phyloP scores from a whole-genome alignment of 1,140 invertebrate species.

The Stegodyphus mimosarum region DNA sequence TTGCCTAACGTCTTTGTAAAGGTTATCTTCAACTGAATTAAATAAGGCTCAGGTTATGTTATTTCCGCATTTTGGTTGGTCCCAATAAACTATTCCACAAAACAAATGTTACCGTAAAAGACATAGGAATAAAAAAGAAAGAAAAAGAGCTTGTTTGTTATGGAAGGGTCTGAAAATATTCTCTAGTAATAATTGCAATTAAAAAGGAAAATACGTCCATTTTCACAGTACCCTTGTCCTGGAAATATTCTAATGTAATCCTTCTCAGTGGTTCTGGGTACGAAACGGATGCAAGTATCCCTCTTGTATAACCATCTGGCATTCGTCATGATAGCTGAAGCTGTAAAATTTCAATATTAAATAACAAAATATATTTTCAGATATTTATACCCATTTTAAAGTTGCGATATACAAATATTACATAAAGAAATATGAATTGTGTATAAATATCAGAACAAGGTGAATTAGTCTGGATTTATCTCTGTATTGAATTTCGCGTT shows the following conservation, averaged over 20 bases:
- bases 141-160: neutral
- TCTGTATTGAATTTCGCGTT: neutral
- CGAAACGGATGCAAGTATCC: slow-evolving; percentile 42
- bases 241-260: slow-evolving; percentile 47
- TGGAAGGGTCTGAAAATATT: neutral
- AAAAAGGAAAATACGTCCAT: neutral
- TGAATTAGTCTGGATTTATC: neutral
- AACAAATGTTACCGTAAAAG: neutral
- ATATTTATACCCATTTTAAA: no score
- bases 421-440: neutral
- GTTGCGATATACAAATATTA: neutral
- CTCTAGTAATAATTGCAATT: neutral
- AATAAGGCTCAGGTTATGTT: neutral
- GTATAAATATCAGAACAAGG: neutral
- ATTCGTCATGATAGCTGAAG: slow-evolving; percentile 4
- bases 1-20: no score
- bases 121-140: neutral
- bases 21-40: neutral
- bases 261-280: slow-evolving; percentile 25
- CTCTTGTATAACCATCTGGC: slow-evolving; percentile 10
- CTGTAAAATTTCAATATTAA: neutral
- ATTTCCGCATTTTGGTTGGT: neutral
- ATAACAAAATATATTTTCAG: neutral
- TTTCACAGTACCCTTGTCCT: slow-evolving; percentile 10
- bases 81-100: neutral